phyloP scores from a whole-genome alignment of 2,113 vertebrate genomes.

The Mustela lutreola region DNA sequence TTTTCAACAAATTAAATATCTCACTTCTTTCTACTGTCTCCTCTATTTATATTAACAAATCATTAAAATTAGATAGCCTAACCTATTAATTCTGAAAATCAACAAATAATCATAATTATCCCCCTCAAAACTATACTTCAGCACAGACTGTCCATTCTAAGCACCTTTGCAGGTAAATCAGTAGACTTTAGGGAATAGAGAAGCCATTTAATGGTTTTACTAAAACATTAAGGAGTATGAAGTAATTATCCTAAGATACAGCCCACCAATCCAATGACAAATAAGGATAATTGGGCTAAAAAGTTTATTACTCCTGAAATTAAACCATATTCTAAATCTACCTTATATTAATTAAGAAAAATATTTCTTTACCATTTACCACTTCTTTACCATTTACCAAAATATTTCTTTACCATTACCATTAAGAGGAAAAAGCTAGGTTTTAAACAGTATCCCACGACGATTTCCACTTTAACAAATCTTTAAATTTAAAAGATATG shows the following conservation, averaged over 20 bases:
- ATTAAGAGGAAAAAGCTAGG: constrained; percentile 5
- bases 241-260: constrained; percentile 48
- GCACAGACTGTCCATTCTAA: background rate
- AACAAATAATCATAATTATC: background rate
- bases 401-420: constrained; percentile 46
- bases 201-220: background rate
- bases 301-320: constrained; percentile 42
- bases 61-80: background rate
- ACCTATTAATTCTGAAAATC: background rate
- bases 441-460: background rate
- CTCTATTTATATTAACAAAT: background rate
- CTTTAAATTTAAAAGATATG: constrained; percentile 73
- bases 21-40: background rate
- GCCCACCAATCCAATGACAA: background rate
- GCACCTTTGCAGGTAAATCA: background rate
- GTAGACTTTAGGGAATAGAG: background rate
- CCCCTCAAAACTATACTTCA: background rate
- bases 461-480: constrained; percentile 67
- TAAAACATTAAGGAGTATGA: constrained; percentile 47
- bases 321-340: constrained; percentile 64
- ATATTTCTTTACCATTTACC: constrained; percentile 33
- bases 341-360: constrained; percentile 76
- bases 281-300: constrained; percentile 45
- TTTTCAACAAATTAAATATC: constrained; percentile 42
- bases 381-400: background rate